A percentile compares a stretch with the other conserved stretches of the same genome.
Evolutionary conservation across 2,113 vertebrate species (phyloP).

Genomic region (Actinemys pallida): DNA sequence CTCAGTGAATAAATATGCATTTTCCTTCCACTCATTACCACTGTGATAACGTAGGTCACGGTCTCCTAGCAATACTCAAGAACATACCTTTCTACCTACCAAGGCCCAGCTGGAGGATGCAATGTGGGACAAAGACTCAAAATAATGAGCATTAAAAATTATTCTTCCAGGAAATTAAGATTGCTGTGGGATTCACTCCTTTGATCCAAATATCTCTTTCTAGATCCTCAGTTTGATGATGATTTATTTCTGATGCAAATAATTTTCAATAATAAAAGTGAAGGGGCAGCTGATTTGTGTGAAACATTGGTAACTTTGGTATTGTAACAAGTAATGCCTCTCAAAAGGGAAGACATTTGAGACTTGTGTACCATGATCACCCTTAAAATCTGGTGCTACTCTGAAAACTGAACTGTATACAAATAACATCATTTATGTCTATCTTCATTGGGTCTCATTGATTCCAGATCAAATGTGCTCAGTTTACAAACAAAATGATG

Average conservation of each 20-base stretch:
- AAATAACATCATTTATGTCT: background rate
- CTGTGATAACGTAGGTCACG: background rate
- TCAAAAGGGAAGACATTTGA: background rate
- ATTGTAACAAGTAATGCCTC: background rate
- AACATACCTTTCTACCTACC: background rate
- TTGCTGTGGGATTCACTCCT: background rate
- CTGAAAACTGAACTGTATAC: background rate
- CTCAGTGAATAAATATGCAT: background rate
- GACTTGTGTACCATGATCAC: background rate
- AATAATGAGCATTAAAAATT: background rate
- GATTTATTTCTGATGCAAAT: background rate
- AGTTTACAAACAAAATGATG: background rate
- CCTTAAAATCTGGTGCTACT: background rate
- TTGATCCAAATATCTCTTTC: background rate
- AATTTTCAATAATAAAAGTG: background rate
- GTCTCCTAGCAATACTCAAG: background rate
- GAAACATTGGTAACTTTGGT: background rate
- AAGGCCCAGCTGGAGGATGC: background rate
- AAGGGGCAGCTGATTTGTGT: background rate
- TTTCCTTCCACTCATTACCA: background rate
- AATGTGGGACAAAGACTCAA: background rate
- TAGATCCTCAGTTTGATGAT: background rate
- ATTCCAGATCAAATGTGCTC: background rate
- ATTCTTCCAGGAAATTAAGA: background rate
- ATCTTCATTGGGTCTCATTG: background rate